Evolutionary conservation across 2,888 invertebrate species (phyloP).

Genomic region (Andrena minutula): DNA sequence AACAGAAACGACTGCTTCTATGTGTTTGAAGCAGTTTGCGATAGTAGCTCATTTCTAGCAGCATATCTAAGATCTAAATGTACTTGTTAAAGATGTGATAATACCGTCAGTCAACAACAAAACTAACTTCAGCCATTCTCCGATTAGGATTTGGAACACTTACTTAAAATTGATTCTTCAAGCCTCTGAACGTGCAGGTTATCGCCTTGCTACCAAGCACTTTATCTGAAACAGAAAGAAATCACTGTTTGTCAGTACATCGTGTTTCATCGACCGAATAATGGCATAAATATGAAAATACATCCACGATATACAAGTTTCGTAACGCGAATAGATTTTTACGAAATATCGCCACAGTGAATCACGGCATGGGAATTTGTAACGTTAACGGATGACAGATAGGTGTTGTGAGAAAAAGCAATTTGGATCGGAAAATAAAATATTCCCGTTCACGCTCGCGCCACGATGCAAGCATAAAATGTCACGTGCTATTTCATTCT

Average conservation of each 20-base stretch:
- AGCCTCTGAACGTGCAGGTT: neutral
- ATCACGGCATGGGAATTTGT: neutral
- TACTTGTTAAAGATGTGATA: no score
- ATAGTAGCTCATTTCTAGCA: no score
- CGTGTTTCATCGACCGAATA: no score
- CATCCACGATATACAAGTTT: neutral
- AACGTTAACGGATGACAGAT: slow-evolving; percentile 1
- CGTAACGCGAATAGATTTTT: neutral
- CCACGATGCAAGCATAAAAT: slow-evolving; percentile 26
- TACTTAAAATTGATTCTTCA: slow-evolving; percentile 8
- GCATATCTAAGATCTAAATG: no score
- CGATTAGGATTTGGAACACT: neutral
- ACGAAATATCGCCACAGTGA: neutral
- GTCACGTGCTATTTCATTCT: slow-evolving; percentile 42
- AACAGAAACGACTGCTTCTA: no score
- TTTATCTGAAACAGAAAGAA: slow-evolving; percentile 24
- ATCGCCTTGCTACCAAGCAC: neutral
- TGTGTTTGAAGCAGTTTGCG: no score
- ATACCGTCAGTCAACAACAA: no score
- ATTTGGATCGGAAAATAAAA: slow-evolving; percentile 38
- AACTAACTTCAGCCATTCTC: no score
- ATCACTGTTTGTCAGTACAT: neutral
- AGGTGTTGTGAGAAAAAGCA: neutral
- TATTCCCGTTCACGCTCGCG: slow-evolving; percentile 29
- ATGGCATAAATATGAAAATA: neutral